These are phyloP conservation scores for Arnoldichthys spilopterus DNA, from an alignment of 2,797 vertebrate species.

Conservation along the genomic window DNA sequence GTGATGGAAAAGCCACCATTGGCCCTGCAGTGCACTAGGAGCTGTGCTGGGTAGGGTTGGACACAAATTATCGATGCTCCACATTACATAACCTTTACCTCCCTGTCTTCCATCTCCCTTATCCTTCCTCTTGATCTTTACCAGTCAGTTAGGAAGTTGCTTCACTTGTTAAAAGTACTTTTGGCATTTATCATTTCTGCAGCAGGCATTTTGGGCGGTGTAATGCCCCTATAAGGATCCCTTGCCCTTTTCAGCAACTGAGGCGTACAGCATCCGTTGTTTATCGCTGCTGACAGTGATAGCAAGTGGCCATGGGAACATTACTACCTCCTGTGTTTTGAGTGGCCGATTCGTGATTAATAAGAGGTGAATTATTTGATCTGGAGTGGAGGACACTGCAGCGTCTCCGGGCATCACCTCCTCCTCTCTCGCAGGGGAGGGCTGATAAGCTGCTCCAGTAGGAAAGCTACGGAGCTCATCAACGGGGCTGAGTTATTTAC, in stretches of 20 bases:
- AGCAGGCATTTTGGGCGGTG: constrained; percentile 42
- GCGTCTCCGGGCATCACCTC: constrained; percentile 54
- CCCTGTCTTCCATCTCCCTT: constrained; percentile 19
- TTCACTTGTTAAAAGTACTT: constrained; percentile 44
- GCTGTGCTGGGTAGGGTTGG: neutral
- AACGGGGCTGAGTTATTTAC: constrained; percentile 54
- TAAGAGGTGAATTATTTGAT: constrained; percentile 65
- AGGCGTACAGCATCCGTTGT: constrained; percentile 50
- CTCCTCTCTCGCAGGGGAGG: constrained; percentile 57
- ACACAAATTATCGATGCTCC: constrained; percentile 11
- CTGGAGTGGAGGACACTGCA: constrained; percentile 61
- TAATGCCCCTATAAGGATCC: constrained; percentile 41
- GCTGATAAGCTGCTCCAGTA: constrained; percentile 60
- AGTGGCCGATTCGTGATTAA: constrained; percentile 61
- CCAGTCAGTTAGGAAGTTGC: constrained; percentile 48
- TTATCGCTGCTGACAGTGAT: constrained; percentile 61
- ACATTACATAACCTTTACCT: constrained; percentile 32
- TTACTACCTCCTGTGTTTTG: constrained; percentile 59
- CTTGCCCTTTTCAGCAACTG: constrained; percentile 52
- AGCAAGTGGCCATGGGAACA: constrained; percentile 60
- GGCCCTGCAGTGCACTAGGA: neutral
- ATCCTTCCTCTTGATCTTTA: constrained; percentile 38
- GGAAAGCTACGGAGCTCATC: constrained; percentile 59
- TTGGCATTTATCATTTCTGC: constrained; percentile 46
- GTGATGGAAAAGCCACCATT: neutral